phyloP scores from a whole-genome alignment of 1,140 invertebrate genomes.

The Rhopalosiphum maidis region DNA sequence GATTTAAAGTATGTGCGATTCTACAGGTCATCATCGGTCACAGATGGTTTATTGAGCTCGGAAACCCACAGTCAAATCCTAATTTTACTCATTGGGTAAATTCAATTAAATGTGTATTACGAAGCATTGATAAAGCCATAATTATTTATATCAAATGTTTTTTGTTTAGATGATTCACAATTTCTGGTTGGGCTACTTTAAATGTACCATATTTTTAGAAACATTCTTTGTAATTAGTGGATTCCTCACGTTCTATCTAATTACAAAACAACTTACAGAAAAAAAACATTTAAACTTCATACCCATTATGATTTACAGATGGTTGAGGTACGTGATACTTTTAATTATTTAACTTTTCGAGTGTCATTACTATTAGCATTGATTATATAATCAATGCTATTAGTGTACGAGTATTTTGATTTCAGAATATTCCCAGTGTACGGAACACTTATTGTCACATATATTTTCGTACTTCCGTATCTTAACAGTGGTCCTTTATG shows the following conservation, averaged over 20 bases:
- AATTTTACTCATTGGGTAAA: slow-evolving; percentile 20
- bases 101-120: neutral
- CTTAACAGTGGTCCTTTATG: slow-evolving; percentile 74
- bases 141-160: neutral
- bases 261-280: slow-evolving; percentile 60
- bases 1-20: slow-evolving; percentile 58
- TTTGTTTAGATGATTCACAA: slow-evolving; percentile 47
- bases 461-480: slow-evolving; percentile 72
- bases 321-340: slow-evolving; percentile 60
- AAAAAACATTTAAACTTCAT: slow-evolving; percentile 60
- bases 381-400: too few species aligned
- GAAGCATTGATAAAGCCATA: neutral
- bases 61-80: slow-evolving; percentile 54
- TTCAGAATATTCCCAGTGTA: slow-evolving; percentile 75
- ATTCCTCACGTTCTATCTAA: slow-evolving; percentile 60
- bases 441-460: slow-evolving; percentile 71
- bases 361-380: neutral
- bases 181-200: slow-evolving; percentile 59
- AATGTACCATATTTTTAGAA: slow-evolving; percentile 65
- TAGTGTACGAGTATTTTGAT: slow-evolving; percentile 14
- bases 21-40: slow-evolving; percentile 60
- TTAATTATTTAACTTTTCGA: neutral
- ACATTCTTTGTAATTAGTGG: slow-evolving; percentile 64
- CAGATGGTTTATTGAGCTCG: slow-evolving; percentile 58
- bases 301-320: slow-evolving; percentile 59